Percentiles rank a stretch among this genome's conserved stretches.
Conservation (phyloP, 2,113 vertebrate species). For the Cinclus mexicanus region DNA sequence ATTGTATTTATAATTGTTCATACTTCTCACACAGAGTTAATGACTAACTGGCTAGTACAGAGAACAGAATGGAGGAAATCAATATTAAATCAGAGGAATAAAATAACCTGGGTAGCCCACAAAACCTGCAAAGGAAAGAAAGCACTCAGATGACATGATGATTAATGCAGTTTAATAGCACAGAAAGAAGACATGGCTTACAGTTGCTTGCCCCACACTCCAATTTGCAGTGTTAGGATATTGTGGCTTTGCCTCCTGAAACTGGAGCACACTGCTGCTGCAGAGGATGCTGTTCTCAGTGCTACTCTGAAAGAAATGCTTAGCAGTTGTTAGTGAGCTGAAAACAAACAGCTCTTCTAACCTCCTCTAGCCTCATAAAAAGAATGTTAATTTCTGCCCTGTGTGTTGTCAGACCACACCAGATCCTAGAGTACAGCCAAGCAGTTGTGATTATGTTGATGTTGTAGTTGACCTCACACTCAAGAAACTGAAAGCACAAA, state of each 20-base stretch:
- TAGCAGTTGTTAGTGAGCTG: not conserved
- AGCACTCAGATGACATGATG: not conserved
- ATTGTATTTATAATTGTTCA: not conserved
- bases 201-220: not conserved
- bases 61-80: constrained; percentile 6
- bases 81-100: not conserved
- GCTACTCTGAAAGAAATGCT: not conserved
- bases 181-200: not conserved
- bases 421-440: not conserved
- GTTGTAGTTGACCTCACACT: not conserved
- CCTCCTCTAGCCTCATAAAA: not conserved
- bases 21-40: not conserved
- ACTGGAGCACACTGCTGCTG: not conserved
- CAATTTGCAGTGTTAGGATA: not conserved
- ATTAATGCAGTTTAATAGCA: not conserved
- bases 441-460: not conserved
- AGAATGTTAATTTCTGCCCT: not conserved
- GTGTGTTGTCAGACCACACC: not conserved
- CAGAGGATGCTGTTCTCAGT: not conserved
- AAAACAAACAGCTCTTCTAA: not conserved
- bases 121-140: not conserved
- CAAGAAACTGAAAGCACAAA: not conserved
- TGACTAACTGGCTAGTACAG: not conserved
- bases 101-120: not conserved
- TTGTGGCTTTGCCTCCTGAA: not conserved